Evolutionary conservation across 2,797 vertebrate genomes (phyloP).

Genomic region (Rhinatrema bivittatum): DNA sequence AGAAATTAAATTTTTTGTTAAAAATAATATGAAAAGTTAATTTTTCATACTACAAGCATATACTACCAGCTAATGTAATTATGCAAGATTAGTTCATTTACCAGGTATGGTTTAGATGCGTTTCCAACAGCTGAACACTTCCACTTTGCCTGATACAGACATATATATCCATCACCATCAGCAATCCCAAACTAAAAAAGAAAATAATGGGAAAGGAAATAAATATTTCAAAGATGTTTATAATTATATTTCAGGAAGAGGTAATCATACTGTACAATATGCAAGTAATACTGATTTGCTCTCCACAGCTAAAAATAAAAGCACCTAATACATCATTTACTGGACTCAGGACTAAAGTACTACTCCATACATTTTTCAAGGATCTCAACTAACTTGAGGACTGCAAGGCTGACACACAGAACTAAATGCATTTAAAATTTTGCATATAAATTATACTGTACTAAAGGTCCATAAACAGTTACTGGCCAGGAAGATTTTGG

Average conservation of each 20-base stretch:
- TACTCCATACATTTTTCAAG: no score
- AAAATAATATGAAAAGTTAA: not conserved
- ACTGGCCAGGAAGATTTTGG: no score
- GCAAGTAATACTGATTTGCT: not conserved
- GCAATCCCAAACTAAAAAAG: constrained; percentile 83
- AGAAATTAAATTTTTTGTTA: not conserved
- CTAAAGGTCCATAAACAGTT: no score
- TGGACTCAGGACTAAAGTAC: no score
- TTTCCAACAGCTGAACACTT: constrained; percentile 67
- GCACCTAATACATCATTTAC: no score
- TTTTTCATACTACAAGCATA: not conserved
- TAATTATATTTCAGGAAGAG: not conserved
- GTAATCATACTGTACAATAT: not conserved
- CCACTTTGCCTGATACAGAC: constrained; percentile 93
- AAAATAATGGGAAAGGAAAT: not conserved
- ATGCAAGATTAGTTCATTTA: constrained; percentile 43
- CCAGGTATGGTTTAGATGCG: constrained; percentile 87
- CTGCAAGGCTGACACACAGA: no score
- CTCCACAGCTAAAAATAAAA: no score
- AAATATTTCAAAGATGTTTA: rapidly evolving
- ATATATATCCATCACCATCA: constrained; percentile 90
- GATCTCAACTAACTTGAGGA: no score
- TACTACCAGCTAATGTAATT: constrained; percentile 2
- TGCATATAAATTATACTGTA: not conserved
- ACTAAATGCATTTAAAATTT: no score